phyloP scores from a whole-genome alignment of 2,797 vertebrate species.

The Micrastur ruficollis region DNA sequence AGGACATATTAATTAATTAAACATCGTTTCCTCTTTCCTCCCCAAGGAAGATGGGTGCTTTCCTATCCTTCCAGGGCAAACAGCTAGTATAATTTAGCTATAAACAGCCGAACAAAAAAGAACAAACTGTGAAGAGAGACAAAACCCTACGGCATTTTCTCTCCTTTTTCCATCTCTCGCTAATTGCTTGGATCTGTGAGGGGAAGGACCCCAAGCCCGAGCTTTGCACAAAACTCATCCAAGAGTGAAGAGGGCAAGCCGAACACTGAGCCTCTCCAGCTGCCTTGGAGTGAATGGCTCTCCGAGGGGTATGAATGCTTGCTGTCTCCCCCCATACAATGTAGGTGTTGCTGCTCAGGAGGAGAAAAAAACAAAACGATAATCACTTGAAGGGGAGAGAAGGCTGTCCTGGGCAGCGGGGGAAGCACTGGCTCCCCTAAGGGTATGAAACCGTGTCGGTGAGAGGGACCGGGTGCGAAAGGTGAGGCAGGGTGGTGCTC shows the following conservation, averaged over 20 bases:
- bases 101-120: neutral
- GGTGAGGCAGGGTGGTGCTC: neutral
- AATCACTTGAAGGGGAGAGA: conserved; percentile 50
- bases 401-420: conserved; percentile 9
- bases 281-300: conserved; percentile 75
- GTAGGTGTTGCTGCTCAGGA: conserved; percentile 75
- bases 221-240: conserved; percentile 78
- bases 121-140: neutral
- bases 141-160: neutral
- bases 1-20: neutral
- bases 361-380: conserved; percentile 59
- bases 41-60: neutral
- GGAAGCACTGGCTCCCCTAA: neutral
- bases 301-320: conserved; percentile 63
- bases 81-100: neutral
- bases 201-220: conserved; percentile 7
- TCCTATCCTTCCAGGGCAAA: neutral
- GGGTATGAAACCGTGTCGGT: conserved; percentile 56
- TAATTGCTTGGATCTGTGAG: conserved; percentile 49
- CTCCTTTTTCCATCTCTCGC: neutral
- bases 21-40: neutral
- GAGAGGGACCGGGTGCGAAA: conserved; percentile 26
- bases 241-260: conserved; percentile 77
- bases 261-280: conserved; percentile 74
- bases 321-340: conserved; percentile 69